Percentiles rank a stretch among this genome's conserved stretches.
Evolutionary conservation across 1,140 invertebrate species (phyloP).

Genomic region (Diprion similis): DNA sequence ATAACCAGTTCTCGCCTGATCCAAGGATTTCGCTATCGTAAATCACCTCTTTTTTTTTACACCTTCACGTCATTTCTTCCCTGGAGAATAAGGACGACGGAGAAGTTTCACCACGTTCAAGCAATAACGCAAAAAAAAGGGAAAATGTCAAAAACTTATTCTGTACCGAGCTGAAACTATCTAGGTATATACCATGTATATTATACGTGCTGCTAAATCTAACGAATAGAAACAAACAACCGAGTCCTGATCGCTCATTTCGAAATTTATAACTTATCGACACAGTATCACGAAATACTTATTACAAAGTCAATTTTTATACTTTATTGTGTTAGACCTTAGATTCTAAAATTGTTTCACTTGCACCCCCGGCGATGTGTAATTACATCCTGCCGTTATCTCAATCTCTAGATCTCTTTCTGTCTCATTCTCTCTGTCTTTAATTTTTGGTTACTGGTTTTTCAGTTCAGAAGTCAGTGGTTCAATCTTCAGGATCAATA

Average conservation of each 20-base stretch:
- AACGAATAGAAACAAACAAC: neutral
- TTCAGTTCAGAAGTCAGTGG: no score
- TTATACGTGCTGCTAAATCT: neutral
- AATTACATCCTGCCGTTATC: no score
- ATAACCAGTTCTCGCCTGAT: neutral
- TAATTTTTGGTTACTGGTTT: no score
- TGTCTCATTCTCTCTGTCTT: no score
- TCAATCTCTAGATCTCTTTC: no score
- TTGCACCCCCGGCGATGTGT: neutral
- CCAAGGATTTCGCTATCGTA: no score
- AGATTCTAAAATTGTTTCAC: neutral
- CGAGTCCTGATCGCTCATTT: neutral
- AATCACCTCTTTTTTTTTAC: no score
- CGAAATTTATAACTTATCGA: neutral
- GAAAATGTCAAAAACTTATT: no score
- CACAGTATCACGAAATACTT: neutral
- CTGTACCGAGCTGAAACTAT: no score
- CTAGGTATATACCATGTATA: no score
- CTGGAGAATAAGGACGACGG: neutral
- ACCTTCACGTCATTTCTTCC: no score
- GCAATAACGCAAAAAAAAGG: neutral
- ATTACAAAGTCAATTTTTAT: neutral
- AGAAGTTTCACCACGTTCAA: neutral
- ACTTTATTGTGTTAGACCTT: neutral
- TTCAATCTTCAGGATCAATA: no score